phyloP scores from a whole-genome alignment of 1,140 invertebrate species.

The Neodiprion fabricii region DNA sequence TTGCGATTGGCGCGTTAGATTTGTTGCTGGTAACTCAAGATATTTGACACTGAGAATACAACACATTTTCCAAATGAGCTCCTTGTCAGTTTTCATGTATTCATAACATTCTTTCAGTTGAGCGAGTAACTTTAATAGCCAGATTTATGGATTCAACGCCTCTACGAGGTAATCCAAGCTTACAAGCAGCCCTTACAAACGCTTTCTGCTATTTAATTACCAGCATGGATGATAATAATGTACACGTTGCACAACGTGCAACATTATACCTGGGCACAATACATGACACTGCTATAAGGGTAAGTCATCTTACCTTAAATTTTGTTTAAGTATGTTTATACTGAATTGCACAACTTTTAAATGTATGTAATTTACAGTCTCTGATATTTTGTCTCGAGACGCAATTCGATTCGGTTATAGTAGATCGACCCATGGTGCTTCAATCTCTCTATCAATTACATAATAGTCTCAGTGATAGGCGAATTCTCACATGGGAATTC shows the following conservation, averaged over 20 bases:
- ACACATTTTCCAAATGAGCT: not conserved
- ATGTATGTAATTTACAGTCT: constrained; percentile 64
- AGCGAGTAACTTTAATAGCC: constrained; percentile 90
- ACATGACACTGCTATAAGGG: constrained; percentile 83
- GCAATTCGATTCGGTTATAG: constrained; percentile 93
- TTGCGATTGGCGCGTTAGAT: constrained; percentile 87
- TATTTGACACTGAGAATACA: not conserved
- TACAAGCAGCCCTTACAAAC: constrained; percentile 95
- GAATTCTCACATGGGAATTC: constrained; percentile 96
- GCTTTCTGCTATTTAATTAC: constrained; percentile 97
- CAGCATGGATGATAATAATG: constrained; percentile 94
- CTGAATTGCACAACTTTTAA: constrained; percentile 17
- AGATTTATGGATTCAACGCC: constrained; percentile 91
- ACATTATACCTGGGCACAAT: constrained; percentile 93
- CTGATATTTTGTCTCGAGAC: constrained; percentile 87
- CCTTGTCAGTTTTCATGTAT: constrained; percentile 13
- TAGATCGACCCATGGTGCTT: constrained; percentile 97
- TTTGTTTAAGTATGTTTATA: not conserved
- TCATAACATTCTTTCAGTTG: constrained; percentile 68
- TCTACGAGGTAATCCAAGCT: constrained; percentile 78
- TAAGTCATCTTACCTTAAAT: constrained; percentile 47
- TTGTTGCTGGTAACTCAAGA: constrained; percentile 75
- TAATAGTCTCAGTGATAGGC: constrained; percentile 88
- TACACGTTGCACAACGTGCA: constrained; percentile 92
- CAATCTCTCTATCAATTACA: constrained; percentile 94